These are phyloP conservation scores for Teleiodes luculella DNA, from an alignment of 2,888 invertebrate genomes.

Conservation along the genomic window DNA sequence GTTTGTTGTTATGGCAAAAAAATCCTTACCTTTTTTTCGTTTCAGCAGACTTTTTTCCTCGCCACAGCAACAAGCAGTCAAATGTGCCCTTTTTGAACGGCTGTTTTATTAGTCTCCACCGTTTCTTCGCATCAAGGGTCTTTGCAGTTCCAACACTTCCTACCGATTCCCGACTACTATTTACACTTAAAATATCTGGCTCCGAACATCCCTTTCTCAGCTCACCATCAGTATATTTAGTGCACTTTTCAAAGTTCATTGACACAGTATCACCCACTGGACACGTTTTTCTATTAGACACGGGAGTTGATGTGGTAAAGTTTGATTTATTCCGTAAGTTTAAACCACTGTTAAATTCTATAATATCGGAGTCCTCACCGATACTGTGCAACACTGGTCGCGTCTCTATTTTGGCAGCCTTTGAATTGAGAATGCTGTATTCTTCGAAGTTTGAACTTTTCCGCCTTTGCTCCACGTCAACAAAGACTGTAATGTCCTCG, in stretches of 20 bases:
- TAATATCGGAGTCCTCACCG: slow-evolving; percentile 47
- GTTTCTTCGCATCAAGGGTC: slow-evolving; percentile 55
- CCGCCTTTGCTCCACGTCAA: slow-evolving; percentile 53
- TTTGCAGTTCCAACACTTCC: slow-evolving; percentile 42
- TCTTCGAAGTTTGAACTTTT: slow-evolving; percentile 65
- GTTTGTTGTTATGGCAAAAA: slow-evolving; percentile 23
- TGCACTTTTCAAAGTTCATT: slow-evolving; percentile 60
- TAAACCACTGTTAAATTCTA: slow-evolving; percentile 52
- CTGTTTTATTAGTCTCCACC: slow-evolving; percentile 60
- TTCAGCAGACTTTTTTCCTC: slow-evolving; percentile 53
- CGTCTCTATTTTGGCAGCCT: slow-evolving; percentile 35
- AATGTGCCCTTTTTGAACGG: slow-evolving; percentile 64
- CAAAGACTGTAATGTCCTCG: slow-evolving; percentile 65
- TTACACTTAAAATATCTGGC: slow-evolving; percentile 58
- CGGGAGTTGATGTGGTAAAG: slow-evolving; percentile 63
- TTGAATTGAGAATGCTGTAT: slow-evolving; percentile 65
- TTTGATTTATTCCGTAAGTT: slow-evolving; percentile 45
- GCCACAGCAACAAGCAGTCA: slow-evolving; percentile 67
- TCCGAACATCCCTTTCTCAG: slow-evolving; percentile 63
- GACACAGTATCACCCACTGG: slow-evolving; percentile 52
- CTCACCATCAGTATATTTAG: slow-evolving; percentile 46
- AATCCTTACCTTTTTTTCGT: slow-evolving; percentile 50
- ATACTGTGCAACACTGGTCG: slow-evolving; percentile 55
- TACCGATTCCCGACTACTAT: slow-evolving; percentile 30
- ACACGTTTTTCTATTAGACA: slow-evolving; percentile 58